Evolutionary conservation across 2,797 vertebrate species (phyloP).

Genomic region (Rhinophrynus dorsalis): DNA sequence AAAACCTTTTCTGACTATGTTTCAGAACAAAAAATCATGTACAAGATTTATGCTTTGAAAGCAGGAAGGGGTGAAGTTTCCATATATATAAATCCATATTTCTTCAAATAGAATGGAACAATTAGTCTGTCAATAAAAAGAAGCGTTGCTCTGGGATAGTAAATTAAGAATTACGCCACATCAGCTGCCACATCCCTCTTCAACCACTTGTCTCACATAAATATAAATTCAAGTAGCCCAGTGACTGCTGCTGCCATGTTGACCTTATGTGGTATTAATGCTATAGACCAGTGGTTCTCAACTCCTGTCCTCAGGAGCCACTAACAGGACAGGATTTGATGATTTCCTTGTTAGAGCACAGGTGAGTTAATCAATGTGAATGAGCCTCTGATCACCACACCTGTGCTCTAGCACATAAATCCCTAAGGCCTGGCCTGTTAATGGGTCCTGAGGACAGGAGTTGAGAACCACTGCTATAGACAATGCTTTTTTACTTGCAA

Average conservation of each 20-base stretch:
- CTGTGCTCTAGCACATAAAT: too few species aligned
- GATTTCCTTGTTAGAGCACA: too few species aligned
- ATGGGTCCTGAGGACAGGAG: too few species aligned
- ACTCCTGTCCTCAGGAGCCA: too few species aligned
- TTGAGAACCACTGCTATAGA: too few species aligned
- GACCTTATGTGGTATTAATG: not conserved
- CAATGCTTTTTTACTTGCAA: too few species aligned
- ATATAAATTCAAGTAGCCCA: not conserved
- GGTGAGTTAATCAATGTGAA: too few species aligned
- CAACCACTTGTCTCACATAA: not conserved
- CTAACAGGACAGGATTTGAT: too few species aligned
- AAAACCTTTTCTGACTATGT: not conserved
- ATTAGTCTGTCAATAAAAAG: slow-evolving; percentile 24
- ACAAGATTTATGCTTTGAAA: slow-evolving; percentile 26
- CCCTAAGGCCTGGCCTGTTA: too few species aligned
- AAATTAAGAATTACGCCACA: slow-evolving; percentile 10
- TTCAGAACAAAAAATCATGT: not conserved
- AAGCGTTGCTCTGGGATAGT: slow-evolving; percentile 23
- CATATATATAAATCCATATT: slow-evolving; percentile 16
- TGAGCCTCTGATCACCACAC: too few species aligned
- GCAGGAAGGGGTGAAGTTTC: not conserved
- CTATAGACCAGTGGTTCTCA: too few species aligned
- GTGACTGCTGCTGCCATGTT: not conserved
- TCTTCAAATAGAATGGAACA: slow-evolving; percentile 22
- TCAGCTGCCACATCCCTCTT: slow-evolving; percentile 1